These are phyloP conservation scores for Apostichopus leukothele DNA, from an alignment of 53 echinoderm and acorn worm genomes.

Conservation along the genomic window DNA sequence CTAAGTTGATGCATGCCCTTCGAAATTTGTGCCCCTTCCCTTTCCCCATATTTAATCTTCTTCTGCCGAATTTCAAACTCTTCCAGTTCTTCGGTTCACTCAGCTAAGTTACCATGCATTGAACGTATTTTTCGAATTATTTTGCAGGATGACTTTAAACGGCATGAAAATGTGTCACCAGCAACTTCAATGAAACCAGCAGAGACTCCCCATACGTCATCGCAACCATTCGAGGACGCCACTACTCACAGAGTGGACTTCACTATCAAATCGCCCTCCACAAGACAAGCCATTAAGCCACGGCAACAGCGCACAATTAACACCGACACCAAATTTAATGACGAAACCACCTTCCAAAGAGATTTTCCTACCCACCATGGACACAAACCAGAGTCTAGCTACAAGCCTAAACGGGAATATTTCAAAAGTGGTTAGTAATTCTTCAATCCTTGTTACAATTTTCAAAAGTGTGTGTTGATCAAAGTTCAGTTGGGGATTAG, in stretches of 20 bases:
- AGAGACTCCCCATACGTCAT: slow-evolving; percentile 59
- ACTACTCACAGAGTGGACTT: slow-evolving; percentile 86
- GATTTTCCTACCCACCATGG: slow-evolving; percentile 76
- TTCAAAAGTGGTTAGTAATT: slow-evolving; percentile 59
- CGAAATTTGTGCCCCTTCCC: no score
- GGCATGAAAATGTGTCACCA: slow-evolving; percentile 73
- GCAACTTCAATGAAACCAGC: slow-evolving; percentile 73
- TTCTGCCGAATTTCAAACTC: no score
- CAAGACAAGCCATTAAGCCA: slow-evolving; percentile 6
- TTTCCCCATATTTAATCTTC: no score
- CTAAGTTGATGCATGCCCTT: not conserved
- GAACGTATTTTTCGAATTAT: not conserved
- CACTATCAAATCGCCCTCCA: slow-evolving; percentile 58
- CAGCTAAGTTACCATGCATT: no score
- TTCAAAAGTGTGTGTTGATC: no score
- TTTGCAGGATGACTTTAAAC: slow-evolving; percentile 81
- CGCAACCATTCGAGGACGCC: slow-evolving; percentile 62
- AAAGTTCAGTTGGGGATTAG: no score
- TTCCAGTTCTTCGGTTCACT: no score
- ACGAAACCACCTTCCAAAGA: slow-evolving; percentile 72
- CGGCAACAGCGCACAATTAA: slow-evolving; percentile 9
- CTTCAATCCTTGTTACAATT: not conserved
- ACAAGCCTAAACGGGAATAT: slow-evolving; percentile 81
- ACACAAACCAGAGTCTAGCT: slow-evolving; percentile 65
- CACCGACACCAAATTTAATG: slow-evolving; percentile 52